Evolutionary conservation across 92 coral and sea anemone species (phyloP), one percentile per base, ranked within the genome.

Genomic region (Virgularia gustaviana): DNA sequence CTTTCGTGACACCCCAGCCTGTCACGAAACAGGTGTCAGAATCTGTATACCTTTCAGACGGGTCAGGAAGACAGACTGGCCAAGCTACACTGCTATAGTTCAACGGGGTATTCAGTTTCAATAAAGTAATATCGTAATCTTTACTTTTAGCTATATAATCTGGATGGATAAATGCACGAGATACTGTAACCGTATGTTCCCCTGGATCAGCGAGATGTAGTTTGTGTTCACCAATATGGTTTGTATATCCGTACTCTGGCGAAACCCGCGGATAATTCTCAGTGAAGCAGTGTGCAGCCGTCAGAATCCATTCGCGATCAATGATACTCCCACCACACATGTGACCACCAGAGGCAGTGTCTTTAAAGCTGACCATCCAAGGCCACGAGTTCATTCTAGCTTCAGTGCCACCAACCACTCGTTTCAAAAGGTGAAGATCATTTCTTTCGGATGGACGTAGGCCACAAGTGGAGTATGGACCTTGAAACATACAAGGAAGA

Each of bases 321-420:
- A 92, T 85, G 20, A 92, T 81, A 24, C 89, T 75, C 27, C 98
- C 98, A 42, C 96, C 91, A 64, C 98, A 89, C 31, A 34, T 64
- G 28, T 92, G 98, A 6, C 15, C 37, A 18, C 57, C 27, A 35
- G 24, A 52, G 57, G 85, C 79, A 27, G 43, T 81, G 61, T 92
- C 88, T 51, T 85, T 70, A 11, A 92, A 78, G 63, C 89, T 91
- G 11, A 92, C 88, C 77, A 86, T 87, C 98, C 98, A 92, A 27
- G 98, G 98, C 98, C 98, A 92, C 35, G 97, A 84, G 79, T 91
- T 86, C 61, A 86, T 87, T 33, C 73, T 85, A 53, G 92, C 89
- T 53, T 89, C 88, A 9, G 71, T 79, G 63, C 97, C 97, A 29
- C 96, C 96, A 0, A 91, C 87, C 41, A 91, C 75, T 12, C 85